Evolutionary conservation across 1,140 invertebrate species (phyloP).

Genomic region (Macrotrachela quadricornifera): DNA sequence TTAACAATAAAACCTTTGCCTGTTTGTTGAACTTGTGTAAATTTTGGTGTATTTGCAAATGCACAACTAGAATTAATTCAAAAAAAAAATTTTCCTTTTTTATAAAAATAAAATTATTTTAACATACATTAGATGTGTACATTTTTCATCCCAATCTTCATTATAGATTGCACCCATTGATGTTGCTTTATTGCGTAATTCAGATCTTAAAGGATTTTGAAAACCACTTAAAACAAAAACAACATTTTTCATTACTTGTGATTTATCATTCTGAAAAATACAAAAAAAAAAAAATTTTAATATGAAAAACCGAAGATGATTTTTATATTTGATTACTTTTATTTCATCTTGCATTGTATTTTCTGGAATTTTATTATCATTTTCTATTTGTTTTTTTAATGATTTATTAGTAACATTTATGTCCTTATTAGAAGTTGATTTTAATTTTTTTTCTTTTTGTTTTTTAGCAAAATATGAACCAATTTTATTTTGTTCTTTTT

Average conservation of each 20-base stretch:
- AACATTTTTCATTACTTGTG: slow-evolving; percentile 40
- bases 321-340: too few species aligned
- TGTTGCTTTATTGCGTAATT: slow-evolving; percentile 44
- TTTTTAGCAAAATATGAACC: too few species aligned
- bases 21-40: slow-evolving; percentile 33
- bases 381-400: too few species aligned
- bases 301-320: too few species aligned
- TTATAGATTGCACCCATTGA: slow-evolving; percentile 57
- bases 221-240: slow-evolving; percentile 64
- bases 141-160: slow-evolving; percentile 46
- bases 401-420: too few species aligned
- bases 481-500: too few species aligned
- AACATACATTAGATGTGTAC: slow-evolving; percentile 56
- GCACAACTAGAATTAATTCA: slow-evolving; percentile 49
- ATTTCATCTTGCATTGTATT: too few species aligned
- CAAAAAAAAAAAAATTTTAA: too few species aligned
- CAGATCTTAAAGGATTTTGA: slow-evolving; percentile 50
- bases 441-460: too few species aligned
- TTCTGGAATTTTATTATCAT: too few species aligned
- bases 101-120: background rate
- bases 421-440: too few species aligned
- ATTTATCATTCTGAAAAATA: slow-evolving; percentile 14
- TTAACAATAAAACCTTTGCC: slow-evolving; percentile 43
- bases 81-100: slow-evolving; percentile 11
- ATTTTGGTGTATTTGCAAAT: slow-evolving; percentile 66